Base-by-base conservation (phyloP, 2,113 vertebrate genomes). In the Abramis brama region DNA sequence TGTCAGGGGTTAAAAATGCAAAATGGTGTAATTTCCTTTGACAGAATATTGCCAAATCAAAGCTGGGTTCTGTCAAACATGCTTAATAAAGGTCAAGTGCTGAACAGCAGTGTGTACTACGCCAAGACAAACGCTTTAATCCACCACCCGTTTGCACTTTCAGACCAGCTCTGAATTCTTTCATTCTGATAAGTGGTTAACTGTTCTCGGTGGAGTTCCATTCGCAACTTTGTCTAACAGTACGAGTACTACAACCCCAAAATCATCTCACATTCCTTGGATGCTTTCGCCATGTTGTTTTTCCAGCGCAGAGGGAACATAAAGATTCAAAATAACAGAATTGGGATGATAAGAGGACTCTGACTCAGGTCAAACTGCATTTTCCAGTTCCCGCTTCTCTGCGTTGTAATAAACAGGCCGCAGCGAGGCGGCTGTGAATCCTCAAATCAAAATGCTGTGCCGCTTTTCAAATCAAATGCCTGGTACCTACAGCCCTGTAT, bases 61-160 rank as follows among this genome's bases (percentile, higher is more conserved):
- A 59, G 62, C 73, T 79, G 25, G 73, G 12, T 75, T 79, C 66
- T 43, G 64, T 79, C 74, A 50, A 77, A 55, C 64, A 91, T 92
- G 94, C 92, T 94, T 94, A 91, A 90, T 87, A 89, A 94, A 94
- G 96, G 96, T 96, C 94, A 91, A 93, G 94, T 71, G 94, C 94
- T 95, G 92, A 88, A 92, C 89, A 94, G 93, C 94, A 89, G 92
- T 81, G 89, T 89, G 76, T 74, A 89, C 85, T 89, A 92, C 91
- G 96, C 96, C 95, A 96, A 97, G 95, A 96, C 93, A 96, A 96
- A 96, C 95, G 93, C 90, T 93, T 91, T 95, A 95, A 95, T 96
- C 94, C 95, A 95, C 95, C 96, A 94, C 95, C 93, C 92, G 90
- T 93, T 96, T 96, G 94, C 95, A 85, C 77, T 80, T 68, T 86